A percentile compares a stretch with the other conserved stretches of the same genome.
Conservation (phyloP, 2,888 invertebrate genomes). For the Aphrophora alni region DNA sequence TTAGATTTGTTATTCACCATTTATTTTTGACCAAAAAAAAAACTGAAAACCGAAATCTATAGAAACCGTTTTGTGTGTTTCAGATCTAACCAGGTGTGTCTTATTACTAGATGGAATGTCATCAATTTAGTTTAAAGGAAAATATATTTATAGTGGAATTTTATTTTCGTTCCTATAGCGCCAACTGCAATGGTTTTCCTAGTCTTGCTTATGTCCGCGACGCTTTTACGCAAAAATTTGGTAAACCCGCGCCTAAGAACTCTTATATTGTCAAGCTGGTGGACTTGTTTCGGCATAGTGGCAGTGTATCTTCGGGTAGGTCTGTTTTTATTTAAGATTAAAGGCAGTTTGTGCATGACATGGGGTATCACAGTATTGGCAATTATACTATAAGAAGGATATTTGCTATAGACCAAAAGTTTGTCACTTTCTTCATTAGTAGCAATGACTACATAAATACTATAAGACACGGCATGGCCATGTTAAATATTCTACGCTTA, state of each 20-base stretch:
- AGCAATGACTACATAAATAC: too few relatives aligned
- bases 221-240: not conserved
- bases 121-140: slow-evolving; percentile 25
- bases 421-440: too few relatives aligned
- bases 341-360: too few relatives aligned
- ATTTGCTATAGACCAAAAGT: too few relatives aligned
- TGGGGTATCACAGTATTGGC: too few relatives aligned
- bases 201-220: slow-evolving; percentile 23
- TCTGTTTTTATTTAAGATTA: too few relatives aligned
- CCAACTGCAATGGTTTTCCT: slow-evolving; percentile 15
- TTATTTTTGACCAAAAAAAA: too few relatives aligned
- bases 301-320: not conserved
- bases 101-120: slow-evolving; percentile 38
- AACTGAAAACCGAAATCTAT: not conserved
- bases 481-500: too few relatives aligned
- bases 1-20: too few relatives aligned
- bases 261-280: slow-evolving; percentile 32
- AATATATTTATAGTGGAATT: slow-evolving; percentile 24
- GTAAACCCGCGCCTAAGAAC: slow-evolving; percentile 18
- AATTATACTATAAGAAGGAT: too few relatives aligned
- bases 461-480: too few relatives aligned
- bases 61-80: not conserved
- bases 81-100: not conserved
- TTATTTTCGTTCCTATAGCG: slow-evolving; percentile 25
- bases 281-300: slow-evolving; percentile 19